phyloP scores from a whole-genome alignment of 2,113 vertebrate species.

The Oncorhynchus keta region DNA sequence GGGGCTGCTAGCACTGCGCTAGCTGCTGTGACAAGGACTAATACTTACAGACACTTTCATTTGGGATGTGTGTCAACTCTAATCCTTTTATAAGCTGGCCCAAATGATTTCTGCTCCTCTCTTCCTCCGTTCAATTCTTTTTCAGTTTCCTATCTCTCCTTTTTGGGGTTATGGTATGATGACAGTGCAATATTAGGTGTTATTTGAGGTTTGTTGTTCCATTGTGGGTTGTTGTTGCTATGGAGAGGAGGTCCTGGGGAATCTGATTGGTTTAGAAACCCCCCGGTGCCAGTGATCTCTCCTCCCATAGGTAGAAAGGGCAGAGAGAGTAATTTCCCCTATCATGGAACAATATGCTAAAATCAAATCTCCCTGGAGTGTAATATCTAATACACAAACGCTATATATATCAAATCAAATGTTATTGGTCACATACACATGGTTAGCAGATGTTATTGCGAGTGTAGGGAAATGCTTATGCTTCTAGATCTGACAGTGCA shows the following conservation, averaged over 20 bases:
- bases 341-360: not conserved
- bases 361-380: not conserved
- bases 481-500: too few relatives aligned
- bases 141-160: conserved; percentile 4
- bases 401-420: too few relatives aligned
- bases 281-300: not conserved
- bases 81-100: conserved; percentile 48
- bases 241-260: not conserved
- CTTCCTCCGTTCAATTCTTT: not conserved
- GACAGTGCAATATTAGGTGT: too few relatives aligned
- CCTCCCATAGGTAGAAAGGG: not conserved
- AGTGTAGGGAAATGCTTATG: too few relatives aligned
- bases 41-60: conserved; percentile 58
- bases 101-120: conserved; percentile 43
- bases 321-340: not conserved
- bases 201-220: not conserved
- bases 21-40: conserved; percentile 35
- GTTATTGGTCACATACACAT: too few relatives aligned
- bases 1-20: too few relatives aligned
- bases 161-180: too few relatives aligned
- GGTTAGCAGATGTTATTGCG: too few relatives aligned
- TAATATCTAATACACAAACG: not conserved
- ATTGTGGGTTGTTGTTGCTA: not conserved
- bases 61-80: conserved; percentile 53
- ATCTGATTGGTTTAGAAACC: not conserved